These are phyloP conservation scores for Rhorus exstirpatorius DNA, from an alignment of 2,888 invertebrate genomes.

Conservation along the genomic window DNA sequence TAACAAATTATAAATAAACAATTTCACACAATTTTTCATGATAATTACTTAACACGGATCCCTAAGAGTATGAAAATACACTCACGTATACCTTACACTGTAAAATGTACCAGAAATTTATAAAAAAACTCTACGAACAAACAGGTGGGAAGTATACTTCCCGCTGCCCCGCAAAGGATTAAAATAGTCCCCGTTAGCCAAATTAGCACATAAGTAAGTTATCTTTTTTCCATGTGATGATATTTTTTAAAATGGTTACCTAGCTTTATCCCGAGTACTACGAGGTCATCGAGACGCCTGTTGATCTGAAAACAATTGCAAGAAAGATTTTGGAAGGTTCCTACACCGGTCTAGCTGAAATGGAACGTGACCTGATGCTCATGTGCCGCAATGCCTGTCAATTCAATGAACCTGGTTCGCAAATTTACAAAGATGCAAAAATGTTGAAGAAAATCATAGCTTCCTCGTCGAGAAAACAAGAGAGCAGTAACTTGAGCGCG, in stretches of 20 bases:
- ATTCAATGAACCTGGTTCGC: slow-evolving; percentile 98
- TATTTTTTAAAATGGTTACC: slow-evolving; percentile 65
- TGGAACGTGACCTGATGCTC: slow-evolving; percentile 95
- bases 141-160: too few relatives aligned
- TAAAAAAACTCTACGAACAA: too few relatives aligned
- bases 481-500: slow-evolving; percentile 77
- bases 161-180: too few relatives aligned
- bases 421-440: slow-evolving; percentile 98
- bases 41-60: too few relatives aligned
- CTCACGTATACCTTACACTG: too few relatives aligned
- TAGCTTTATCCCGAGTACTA: slow-evolving; percentile 97
- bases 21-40: too few relatives aligned
- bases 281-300: slow-evolving; percentile 96
- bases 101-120: too few relatives aligned
- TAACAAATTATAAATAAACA: too few relatives aligned
- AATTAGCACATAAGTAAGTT: slow-evolving; percentile 26
- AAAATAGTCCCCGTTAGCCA: neutral
- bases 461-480: slow-evolving; percentile 82
- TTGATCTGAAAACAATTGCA: slow-evolving; percentile 97
- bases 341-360: slow-evolving; percentile 92
- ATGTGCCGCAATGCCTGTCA: slow-evolving; percentile 98
- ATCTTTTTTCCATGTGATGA: neutral
- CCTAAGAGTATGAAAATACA: too few relatives aligned
- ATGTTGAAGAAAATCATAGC: slow-evolving; percentile 92
- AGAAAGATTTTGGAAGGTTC: slow-evolving; percentile 95